Evolutionary conservation across 2,797 vertebrate species (phyloP).

Genomic region (Echeneis naucrates): DNA sequence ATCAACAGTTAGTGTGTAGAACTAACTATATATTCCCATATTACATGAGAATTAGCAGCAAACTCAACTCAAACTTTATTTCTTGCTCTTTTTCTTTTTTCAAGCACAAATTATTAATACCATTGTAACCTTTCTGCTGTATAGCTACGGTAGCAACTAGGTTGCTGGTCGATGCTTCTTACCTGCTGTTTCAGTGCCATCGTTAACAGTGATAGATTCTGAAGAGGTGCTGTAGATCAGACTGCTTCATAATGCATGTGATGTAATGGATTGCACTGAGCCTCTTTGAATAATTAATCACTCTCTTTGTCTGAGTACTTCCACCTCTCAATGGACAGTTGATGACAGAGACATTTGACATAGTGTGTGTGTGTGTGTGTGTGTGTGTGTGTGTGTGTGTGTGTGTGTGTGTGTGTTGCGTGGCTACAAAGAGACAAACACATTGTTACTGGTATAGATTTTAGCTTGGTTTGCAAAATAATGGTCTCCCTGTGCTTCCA

Average conservation of each 20-base stretch:
- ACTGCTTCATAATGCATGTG: slow-evolving; percentile 87
- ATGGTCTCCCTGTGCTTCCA: slow-evolving; percentile 48
- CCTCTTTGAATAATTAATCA: slow-evolving; percentile 85
- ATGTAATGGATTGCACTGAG: slow-evolving; percentile 85
- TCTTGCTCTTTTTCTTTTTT: neutral
- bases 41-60: neutral
- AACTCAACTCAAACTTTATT: neutral
- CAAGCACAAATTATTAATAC: neutral
- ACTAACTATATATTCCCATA: too few relatives aligned
- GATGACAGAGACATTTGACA: slow-evolving; percentile 64
- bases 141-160: slow-evolving; percentile 4
- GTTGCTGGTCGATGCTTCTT: slow-evolving; percentile 27
- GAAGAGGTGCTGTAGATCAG: slow-evolving; percentile 70
- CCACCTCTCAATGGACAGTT: slow-evolving; percentile 73
- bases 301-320: slow-evolving; percentile 81
- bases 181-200: slow-evolving; percentile 48
- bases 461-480: slow-evolving; percentile 59
- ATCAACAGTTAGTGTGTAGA: neutral
- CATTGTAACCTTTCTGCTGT: slow-evolving; percentile 5
- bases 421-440: slow-evolving; percentile 34
- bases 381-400: slow-evolving; percentile 26
- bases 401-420: slow-evolving; percentile 11
- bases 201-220: slow-evolving; percentile 71
- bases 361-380: slow-evolving; percentile 18
- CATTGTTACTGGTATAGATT: slow-evolving; percentile 54